Conservation (phyloP, 2,888 invertebrate genomes). For the Drosophila prolongata region DNA sequence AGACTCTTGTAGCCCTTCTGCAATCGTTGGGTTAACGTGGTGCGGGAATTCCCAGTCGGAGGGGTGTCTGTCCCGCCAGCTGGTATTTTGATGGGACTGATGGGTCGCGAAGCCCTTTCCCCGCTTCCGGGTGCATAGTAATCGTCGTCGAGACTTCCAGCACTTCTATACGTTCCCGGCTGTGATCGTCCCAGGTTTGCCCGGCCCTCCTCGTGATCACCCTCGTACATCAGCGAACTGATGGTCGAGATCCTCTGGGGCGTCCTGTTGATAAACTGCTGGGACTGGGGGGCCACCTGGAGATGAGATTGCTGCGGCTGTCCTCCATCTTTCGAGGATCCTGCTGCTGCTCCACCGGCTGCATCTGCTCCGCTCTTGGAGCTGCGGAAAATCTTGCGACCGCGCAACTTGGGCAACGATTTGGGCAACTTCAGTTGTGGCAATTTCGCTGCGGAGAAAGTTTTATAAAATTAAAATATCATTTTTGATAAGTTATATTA, state of each 20-base stretch:
- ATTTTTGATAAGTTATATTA: no score
- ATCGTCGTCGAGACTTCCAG: slow-evolving; percentile 78
- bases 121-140: slow-evolving; percentile 65
- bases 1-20: slow-evolving; percentile 82
- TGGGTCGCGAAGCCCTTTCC: slow-evolving; percentile 57
- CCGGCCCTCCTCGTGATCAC: slow-evolving; percentile 14
- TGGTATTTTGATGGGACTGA: slow-evolving; percentile 63
- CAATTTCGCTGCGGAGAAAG: slow-evolving; percentile 70
- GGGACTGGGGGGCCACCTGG: slow-evolving; percentile 41
- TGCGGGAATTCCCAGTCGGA: slow-evolving; percentile 24
- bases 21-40: slow-evolving; percentile 72
- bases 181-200: slow-evolving; percentile 9
- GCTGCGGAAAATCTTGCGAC: slow-evolving; percentile 81
- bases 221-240: slow-evolving; percentile 79
- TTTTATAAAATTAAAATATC: no score
- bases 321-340: slow-evolving; percentile 4
- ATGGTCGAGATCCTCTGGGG: slow-evolving; percentile 83
- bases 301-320: slow-evolving; percentile 7
- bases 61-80: slow-evolving; percentile 9
- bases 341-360: slow-evolving; percentile 10
- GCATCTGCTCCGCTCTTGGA: slow-evolving; percentile 46
- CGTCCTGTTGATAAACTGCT: slow-evolving; percentile 80
- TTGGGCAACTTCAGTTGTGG: slow-evolving; percentile 82
- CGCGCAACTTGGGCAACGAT: slow-evolving; percentile 80
- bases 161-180: slow-evolving; percentile 71